phyloP scores from a whole-genome alignment of 2,113 vertebrate species.

The Sporophila hypoxantha region DNA sequence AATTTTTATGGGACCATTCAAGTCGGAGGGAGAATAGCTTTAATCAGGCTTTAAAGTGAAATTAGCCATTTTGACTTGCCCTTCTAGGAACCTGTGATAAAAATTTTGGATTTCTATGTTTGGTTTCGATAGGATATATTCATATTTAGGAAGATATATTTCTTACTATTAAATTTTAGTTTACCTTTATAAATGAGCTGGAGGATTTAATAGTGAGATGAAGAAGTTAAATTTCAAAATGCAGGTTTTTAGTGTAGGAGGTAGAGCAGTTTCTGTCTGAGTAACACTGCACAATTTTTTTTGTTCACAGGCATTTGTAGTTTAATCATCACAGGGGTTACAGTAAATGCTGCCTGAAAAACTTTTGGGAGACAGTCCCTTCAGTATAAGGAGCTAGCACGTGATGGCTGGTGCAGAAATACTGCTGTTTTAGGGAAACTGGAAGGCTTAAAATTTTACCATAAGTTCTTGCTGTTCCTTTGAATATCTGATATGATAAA shows the following conservation, averaged over 20 bases:
- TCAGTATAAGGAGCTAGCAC: neutral
- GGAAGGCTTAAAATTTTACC: neutral
- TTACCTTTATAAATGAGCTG: neutral
- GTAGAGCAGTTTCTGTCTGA: neutral
- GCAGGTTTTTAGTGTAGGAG: neutral
- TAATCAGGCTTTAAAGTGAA: neutral
- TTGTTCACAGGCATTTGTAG: neutral
- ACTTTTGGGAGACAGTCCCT: neutral
- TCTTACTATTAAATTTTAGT: neutral
- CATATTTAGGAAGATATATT: neutral
- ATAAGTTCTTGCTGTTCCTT: neutral
- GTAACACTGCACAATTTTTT: neutral
- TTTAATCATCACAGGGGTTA: neutral
- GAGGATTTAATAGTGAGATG: neutral
- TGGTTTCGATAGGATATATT: neutral
- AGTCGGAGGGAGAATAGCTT: neutral
- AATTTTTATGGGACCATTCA: neutral
- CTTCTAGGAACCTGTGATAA: neutral
- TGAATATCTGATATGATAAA: neutral
- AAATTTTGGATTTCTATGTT: neutral
- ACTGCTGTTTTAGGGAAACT: neutral
- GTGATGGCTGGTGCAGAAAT: neutral
- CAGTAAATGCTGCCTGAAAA: neutral
- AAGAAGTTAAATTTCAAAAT: neutral
- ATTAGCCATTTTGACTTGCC: neutral